A percentile compares a stretch with the other conserved stretches of the same genome.
phyloP scores from a whole-genome alignment of 2,888 invertebrate species.

The Pinctada fucata region DNA sequence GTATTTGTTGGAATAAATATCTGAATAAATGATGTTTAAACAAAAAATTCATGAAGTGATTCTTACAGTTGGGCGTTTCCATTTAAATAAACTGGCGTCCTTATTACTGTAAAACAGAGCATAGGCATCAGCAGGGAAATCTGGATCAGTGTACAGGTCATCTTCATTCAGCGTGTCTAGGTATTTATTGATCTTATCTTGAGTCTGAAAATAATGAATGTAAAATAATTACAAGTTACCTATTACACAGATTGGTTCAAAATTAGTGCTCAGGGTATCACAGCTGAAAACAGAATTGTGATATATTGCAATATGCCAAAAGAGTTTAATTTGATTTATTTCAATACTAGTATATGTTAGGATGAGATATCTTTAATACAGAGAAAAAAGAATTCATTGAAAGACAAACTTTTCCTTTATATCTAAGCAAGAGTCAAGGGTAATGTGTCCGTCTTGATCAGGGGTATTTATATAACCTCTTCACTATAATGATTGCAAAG shows the following conservation, averaged over 20 bases:
- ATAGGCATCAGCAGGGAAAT: conserved; percentile 77
- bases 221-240: not conserved
- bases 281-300: too few species aligned
- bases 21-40: too few species aligned
- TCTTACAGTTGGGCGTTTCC: conserved; percentile 78
- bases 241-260: too few species aligned
- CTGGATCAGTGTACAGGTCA: conserved; percentile 77
- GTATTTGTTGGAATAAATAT: too few species aligned
- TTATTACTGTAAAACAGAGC: conserved; percentile 75
- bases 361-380: not conserved
- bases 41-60: too few species aligned
- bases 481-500: too few species aligned
- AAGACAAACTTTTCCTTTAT: too few species aligned
- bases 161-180: conserved; percentile 55
- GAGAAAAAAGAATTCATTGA: too few species aligned
- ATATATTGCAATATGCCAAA: not conserved
- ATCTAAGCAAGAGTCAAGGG: too few species aligned
- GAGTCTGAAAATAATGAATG: conserved; percentile 41
- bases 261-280: too few species aligned
- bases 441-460: too few species aligned
- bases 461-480: too few species aligned
- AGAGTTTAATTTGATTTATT: not conserved
- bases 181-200: conserved; percentile 52
- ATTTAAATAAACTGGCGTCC: conserved; percentile 68
- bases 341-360: not conserved